Conservation (phyloP, 2,113 vertebrate genomes). For the Blennius ocellaris region DNA sequence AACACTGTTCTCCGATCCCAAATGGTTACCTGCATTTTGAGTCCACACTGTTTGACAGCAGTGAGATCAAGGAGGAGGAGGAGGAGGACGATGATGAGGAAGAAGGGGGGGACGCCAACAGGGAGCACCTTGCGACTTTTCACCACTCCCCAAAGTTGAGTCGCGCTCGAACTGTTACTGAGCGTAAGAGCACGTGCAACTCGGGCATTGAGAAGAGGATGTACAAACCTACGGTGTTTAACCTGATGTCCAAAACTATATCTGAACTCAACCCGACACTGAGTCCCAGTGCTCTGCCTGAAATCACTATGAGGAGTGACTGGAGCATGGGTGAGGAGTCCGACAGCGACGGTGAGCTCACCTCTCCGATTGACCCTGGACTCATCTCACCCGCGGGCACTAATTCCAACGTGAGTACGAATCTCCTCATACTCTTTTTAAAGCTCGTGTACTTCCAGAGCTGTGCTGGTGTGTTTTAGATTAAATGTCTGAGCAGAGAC, state of each 20-base stretch:
- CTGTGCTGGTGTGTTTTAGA: no score
- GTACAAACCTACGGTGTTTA: conserved; percentile 77
- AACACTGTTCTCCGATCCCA: conserved; percentile 74
- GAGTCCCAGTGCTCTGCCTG: conserved; percentile 76
- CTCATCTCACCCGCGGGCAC: conserved; percentile 75
- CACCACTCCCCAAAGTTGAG: conserved; percentile 54
- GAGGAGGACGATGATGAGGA: conserved; percentile 63
- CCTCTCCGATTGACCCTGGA: conserved; percentile 64
- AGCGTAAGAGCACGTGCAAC: conserved; percentile 36
- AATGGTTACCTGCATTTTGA: conserved; percentile 84
- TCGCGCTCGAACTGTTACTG: conserved; percentile 49
- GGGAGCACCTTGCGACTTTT: conserved; percentile 53
- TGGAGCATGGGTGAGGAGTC: conserved; percentile 81
- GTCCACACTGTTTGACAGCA: conserved; percentile 82
- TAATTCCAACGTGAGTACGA: conserved; percentile 79
- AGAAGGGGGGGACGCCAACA: conserved; percentile 28
- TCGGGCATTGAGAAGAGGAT: conserved; percentile 62
- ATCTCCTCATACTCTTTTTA: neutral
- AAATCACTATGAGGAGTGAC: conserved; percentile 77
- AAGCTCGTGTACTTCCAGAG: neutral
- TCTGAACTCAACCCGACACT: conserved; percentile 76
- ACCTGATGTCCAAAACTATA: conserved; percentile 79
- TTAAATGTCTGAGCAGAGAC: no score
- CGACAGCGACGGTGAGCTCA: conserved; percentile 78
- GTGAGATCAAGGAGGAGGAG: conserved; percentile 70